phyloP scores from a whole-genome alignment of 2,113 vertebrate genomes.

The Tyto alba region DNA sequence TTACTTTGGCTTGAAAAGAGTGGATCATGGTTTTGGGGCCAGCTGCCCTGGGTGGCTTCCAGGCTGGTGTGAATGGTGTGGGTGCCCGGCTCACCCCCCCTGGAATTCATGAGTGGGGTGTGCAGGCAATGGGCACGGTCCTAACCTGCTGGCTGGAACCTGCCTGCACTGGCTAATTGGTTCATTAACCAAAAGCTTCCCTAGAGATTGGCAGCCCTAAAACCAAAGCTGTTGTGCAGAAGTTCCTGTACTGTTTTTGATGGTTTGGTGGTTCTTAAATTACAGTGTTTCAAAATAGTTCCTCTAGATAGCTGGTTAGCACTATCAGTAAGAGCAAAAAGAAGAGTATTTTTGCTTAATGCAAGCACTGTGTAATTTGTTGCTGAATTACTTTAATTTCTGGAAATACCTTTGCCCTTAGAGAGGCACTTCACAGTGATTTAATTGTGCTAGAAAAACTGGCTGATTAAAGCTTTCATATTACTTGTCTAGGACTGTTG shows the following conservation, averaged over 20 bases:
- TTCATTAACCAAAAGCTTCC: background rate
- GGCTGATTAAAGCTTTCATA: background rate
- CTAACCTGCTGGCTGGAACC: background rate
- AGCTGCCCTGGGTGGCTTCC: background rate
- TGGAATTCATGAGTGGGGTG: background rate
- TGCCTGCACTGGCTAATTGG: rapidly evolving
- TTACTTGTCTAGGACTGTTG: background rate
- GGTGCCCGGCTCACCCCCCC: background rate
- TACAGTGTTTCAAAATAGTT: background rate
- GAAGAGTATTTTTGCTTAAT: background rate
- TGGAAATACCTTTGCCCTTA: background rate
- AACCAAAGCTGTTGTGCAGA: background rate
- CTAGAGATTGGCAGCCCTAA: background rate
- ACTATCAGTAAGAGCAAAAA: background rate
- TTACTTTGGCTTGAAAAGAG: slow-evolving; percentile 1
- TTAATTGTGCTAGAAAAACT: background rate
- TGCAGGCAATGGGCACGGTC: rapidly evolving
- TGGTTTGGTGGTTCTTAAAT: background rate
- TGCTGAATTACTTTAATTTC: background rate
- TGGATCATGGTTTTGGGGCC: background rate
- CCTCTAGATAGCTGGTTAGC: background rate
- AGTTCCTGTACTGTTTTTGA: background rate
- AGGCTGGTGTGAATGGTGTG: background rate
- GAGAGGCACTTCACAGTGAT: background rate
- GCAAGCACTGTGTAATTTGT: background rate